phyloP scores from a whole-genome alignment of 2,888 invertebrate genomes.

The Oscheius sp. region DNA sequence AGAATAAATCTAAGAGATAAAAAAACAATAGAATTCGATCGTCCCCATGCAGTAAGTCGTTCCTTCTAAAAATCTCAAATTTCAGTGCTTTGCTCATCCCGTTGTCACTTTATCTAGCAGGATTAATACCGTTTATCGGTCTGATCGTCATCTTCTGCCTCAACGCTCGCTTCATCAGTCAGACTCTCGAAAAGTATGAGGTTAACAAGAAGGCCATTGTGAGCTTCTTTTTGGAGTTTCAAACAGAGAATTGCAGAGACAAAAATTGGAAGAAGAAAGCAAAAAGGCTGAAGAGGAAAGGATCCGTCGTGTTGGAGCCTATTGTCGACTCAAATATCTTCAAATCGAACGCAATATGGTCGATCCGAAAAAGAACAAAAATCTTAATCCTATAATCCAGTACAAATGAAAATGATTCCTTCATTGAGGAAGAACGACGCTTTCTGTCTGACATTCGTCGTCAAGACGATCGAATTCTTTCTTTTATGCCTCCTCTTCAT shows the following conservation, averaged over 20 bases:
- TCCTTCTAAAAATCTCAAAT: background rate
- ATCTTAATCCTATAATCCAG: no score
- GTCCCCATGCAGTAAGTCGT: background rate
- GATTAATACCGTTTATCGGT: background rate
- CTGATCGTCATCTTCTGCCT: background rate
- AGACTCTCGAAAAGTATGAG: background rate
- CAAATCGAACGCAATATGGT: no score
- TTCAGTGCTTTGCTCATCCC: background rate
- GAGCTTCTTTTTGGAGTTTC: no score
- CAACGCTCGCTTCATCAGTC: background rate
- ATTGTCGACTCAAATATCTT: background rate
- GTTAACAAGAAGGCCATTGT: background rate
- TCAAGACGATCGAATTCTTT: background rate
- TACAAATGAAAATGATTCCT: no score
- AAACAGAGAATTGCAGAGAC: no score
- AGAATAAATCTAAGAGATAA: no score
- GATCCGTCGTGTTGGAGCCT: background rate
- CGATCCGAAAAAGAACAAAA: no score
- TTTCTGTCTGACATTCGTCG: background rate
- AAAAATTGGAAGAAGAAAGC: background rate
- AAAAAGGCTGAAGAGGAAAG: background rate
- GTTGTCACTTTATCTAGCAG: background rate
- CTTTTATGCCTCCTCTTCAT: background rate
- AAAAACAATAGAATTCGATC: background rate
- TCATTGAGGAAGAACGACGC: background rate